These are phyloP conservation scores for Pagrus major DNA, from an alignment of 2,113 vertebrate species.

Conservation along the genomic window DNA sequence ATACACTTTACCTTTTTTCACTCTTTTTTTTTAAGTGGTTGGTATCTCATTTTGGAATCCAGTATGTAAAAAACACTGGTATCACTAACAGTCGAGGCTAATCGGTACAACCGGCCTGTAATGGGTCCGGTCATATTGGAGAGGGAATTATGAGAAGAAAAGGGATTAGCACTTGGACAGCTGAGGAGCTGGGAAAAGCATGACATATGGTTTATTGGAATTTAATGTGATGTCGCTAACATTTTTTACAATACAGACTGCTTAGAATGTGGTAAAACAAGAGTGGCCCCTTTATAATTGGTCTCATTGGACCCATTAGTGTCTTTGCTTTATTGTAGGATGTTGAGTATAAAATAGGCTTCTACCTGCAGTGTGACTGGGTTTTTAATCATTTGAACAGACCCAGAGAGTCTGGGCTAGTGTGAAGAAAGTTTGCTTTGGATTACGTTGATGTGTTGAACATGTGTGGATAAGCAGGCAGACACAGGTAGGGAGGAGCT, in stretches of 20 bases:
- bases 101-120: neutral
- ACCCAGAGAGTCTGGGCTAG: neutral
- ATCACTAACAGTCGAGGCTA: neutral
- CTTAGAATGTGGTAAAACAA: constrained; percentile 42
- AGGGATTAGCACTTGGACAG: constrained; percentile 52
- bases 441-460: constrained; percentile 56
- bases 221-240: constrained; percentile 39
- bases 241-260: constrained; percentile 40
- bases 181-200: constrained; percentile 55
- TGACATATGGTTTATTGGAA: constrained; percentile 54
- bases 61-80: neutral
- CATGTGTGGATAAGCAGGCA: constrained; percentile 32
- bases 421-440: constrained; percentile 26
- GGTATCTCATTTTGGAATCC: neutral
- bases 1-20: neutral
- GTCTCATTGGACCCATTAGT: constrained; percentile 58
- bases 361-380: constrained; percentile 9
- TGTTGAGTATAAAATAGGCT: constrained; percentile 33
- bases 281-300: constrained; percentile 58
- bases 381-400: constrained; percentile 52
- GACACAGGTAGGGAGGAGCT: constrained; percentile 40
- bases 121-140: constrained; percentile 7
- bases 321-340: constrained; percentile 39
- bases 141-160: constrained; percentile 46
- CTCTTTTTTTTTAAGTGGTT: neutral